Evolutionary conservation across 2,797 vertebrate genomes (phyloP).

Genomic region (Ispidina picta): DNA sequence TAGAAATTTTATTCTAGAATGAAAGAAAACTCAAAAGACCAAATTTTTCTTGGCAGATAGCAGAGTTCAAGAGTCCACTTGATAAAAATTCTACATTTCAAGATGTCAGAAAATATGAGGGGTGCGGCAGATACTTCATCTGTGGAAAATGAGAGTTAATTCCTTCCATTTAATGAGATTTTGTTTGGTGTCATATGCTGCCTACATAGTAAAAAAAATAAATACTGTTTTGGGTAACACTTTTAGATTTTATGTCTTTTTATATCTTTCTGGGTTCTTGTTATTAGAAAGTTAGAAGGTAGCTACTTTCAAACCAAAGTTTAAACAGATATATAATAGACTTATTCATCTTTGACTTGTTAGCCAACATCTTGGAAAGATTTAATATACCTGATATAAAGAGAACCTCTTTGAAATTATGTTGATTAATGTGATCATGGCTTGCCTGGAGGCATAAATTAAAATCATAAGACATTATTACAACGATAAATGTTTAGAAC

Average conservation of each 20-base stretch:
- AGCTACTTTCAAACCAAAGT: not conserved
- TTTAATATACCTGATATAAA: not conserved
- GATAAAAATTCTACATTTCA: not conserved
- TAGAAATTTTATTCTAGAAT: constrained; percentile 19
- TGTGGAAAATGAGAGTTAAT: constrained; percentile 12
- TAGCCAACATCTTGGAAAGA: not conserved
- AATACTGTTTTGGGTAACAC: not conserved
- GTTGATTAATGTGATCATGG: not conserved
- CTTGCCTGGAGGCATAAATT: not conserved
- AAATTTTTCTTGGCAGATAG: not conserved
- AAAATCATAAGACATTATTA: not conserved
- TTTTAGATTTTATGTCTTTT: not conserved
- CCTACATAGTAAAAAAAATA: not conserved
- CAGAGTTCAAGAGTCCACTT: not conserved
- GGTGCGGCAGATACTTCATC: not conserved
- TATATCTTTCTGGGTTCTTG: not conserved
- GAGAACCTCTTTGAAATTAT: not conserved
- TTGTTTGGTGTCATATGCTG: not conserved
- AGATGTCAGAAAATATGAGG: not conserved
- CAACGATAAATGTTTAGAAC: not conserved
- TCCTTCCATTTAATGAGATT: not conserved
- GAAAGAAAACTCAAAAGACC: not conserved
- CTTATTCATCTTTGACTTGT: not conserved
- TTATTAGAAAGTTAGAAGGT: not conserved
- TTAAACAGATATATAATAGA: not conserved